Base-by-base conservation (phyloP, 2,888 invertebrate genomes). In the Cremastinae sp. region DNA sequence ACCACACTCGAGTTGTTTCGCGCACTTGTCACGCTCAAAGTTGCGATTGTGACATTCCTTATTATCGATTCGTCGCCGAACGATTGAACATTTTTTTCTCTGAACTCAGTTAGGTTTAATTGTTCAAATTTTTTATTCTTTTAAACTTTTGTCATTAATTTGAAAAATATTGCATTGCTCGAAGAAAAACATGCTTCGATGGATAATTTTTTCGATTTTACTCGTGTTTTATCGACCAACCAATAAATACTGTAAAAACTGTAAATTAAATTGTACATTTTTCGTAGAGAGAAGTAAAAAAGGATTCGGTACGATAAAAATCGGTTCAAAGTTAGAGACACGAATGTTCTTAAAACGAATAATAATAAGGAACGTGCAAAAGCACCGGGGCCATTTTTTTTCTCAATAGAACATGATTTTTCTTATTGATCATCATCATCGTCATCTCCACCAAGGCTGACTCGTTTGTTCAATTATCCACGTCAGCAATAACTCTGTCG, bases 331-430 rank as follows among this genome's bases (percentile, higher is more conserved):
- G 10, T 22, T 10, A 18, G 7, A 9, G 20, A 14, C 20, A 65
- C 9, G 20, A 66, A 54, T 61, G 69, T 38, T 41, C n/a, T 49
- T 45, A 34, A 58, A 45, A 75, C 73, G 61, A 61, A 75, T 75
- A 53, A 59, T 77, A 78, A 77, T 77, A 74, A 78, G 81, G 77
- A 78, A 81, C 77, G 78, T 78, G 75, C 79, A 79, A 78, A 59
- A 74, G 75, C 79, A 80, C 78, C 80, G 75, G 79, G 77, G 76
- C 80, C 81, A 81, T 68, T 72, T 68, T 54, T 65, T 78, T 59
- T 62, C 49, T 51, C n/a, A n/a, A n/a, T n/a, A 54, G 43, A 14
- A 16, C 36, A 61, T 41, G 12, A 20, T 41, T 70, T 61, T 49
- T 47, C 2, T 65, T 56, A 54, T 62, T 79, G 56, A 58, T 73